Percentiles rank a stretch among this genome's conserved stretches.
Evolutionary conservation across 2,797 vertebrate species (phyloP).

Genomic region (Anolis apletophallus): DNA sequence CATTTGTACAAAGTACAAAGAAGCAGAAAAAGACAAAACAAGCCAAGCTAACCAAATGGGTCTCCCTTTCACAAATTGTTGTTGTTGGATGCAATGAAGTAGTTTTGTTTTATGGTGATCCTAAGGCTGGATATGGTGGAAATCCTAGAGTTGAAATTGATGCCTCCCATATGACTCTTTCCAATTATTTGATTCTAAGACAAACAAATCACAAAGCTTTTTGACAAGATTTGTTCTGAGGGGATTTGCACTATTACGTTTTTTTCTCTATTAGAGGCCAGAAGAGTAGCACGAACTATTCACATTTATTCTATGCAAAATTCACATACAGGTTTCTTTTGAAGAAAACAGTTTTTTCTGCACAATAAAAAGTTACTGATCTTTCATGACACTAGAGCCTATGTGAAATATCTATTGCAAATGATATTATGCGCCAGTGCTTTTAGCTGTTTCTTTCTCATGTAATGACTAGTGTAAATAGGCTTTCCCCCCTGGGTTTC

Average conservation of each 20-base stretch:
- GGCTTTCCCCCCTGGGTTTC: not conserved
- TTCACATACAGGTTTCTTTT: too few species aligned
- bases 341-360: too few species aligned
- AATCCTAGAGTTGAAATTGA: too few species aligned
- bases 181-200: too few species aligned
- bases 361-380: not conserved
- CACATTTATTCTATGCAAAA: too few species aligned
- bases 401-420: constrained; percentile 45
- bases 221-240: too few species aligned
- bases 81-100: too few species aligned
- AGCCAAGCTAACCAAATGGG: not conserved
- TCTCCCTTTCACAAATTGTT: not conserved
- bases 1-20: not conserved
- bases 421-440: constrained; percentile 18
- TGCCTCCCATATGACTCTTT: too few species aligned
- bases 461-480: constrained; percentile 51
- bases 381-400: constrained; percentile 17
- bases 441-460: constrained; percentile 36
- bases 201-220: too few species aligned
- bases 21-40: not conserved
- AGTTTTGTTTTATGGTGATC: too few species aligned
- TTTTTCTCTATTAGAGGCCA: too few species aligned
- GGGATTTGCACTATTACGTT: not conserved
- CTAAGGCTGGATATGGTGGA: too few species aligned
- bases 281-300: not conserved